A percentile compares a stretch with the other conserved stretches of the same genome.
phyloP scores from a whole-genome alignment of 2,797 vertebrate species.

The Oryzias dopingdopingensis region DNA sequence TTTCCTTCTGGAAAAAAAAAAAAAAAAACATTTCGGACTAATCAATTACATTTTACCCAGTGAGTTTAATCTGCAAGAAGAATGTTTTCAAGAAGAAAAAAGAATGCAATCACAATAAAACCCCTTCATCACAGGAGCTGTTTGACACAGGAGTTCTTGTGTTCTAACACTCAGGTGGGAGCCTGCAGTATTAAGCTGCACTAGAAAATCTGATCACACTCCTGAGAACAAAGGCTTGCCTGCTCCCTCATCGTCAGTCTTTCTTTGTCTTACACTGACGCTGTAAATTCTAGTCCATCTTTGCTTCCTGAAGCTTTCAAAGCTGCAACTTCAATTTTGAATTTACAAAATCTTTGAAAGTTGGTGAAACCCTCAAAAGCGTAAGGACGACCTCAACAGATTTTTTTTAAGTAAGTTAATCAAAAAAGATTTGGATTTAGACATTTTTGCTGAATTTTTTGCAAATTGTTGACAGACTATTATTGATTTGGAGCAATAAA shows the following conservation, averaged over 20 bases:
- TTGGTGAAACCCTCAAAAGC: constrained; percentile 17
- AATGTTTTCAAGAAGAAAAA: too few relatives aligned
- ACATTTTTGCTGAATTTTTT: too few relatives aligned
- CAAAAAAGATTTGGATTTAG: background rate
- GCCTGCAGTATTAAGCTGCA: constrained; percentile 25
- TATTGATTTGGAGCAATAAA: too few relatives aligned
- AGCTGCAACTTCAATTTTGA: constrained; percentile 38
- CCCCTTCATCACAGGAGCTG: constrained; percentile 1
- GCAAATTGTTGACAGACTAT: too few relatives aligned
- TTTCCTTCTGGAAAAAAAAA: too few relatives aligned
- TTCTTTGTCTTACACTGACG: constrained; percentile 1
- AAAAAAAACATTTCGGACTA: too few relatives aligned
- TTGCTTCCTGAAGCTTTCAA: constrained; percentile 30
- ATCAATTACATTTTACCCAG: too few relatives aligned
- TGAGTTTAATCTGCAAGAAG: too few relatives aligned
- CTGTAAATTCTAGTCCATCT: constrained; percentile 39
- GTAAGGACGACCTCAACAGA: background rate
- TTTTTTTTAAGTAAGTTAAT: background rate
- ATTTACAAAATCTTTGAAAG: constrained; percentile 32
- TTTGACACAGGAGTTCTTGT: constrained; percentile 43
- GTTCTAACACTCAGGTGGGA: constrained; percentile 33
- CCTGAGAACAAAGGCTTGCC: constrained; percentile 51
- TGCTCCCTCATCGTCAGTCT: constrained; percentile 28
- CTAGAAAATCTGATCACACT: constrained; percentile 30
- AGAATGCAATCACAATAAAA: too few relatives aligned